Evolutionary conservation across 2,888 invertebrate species (phyloP).

Genomic region (Oxyteleia sp.): DNA sequence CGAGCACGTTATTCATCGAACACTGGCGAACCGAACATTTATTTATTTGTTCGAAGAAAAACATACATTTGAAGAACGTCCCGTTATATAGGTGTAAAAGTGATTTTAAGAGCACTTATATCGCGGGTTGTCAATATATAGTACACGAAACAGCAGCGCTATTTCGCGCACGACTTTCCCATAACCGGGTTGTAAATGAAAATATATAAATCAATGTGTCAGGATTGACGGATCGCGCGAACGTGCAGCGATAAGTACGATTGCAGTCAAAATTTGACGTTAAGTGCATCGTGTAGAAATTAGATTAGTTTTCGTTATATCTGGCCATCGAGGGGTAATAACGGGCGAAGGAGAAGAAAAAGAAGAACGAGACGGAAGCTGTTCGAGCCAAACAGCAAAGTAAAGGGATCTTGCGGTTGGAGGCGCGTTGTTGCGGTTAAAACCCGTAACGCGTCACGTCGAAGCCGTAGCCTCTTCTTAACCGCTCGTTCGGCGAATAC

Average conservation of each 20-base stretch:
- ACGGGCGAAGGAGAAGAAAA: conserved; percentile 75
- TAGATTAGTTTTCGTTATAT: conserved; percentile 69
- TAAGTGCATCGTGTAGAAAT: conserved; percentile 20
- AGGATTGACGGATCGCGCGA: conserved; percentile 2
- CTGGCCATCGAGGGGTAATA: conserved; percentile 78
- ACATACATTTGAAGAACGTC: conserved; percentile 16
- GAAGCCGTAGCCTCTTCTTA: conserved; percentile 83
- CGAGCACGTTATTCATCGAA: conserved; percentile 10
- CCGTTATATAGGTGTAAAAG: conserved; percentile 34
- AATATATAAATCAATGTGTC: conserved; percentile 20
- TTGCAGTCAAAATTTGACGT: neutral
- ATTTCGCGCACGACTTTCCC: conserved; percentile 25
- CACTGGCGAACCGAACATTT: conserved; percentile 7
- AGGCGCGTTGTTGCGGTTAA: conserved; percentile 86
- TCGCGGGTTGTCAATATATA: conserved; percentile 13
- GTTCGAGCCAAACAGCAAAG: conserved; percentile 79
- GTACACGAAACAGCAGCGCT: neutral
- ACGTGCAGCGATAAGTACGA: neutral
- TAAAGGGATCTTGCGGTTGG: conserved; percentile 85
- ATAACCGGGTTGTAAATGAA: conserved; percentile 28
- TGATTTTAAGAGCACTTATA: conserved; percentile 27
- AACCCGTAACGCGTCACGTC: conserved; percentile 85
- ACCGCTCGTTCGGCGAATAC: conserved; percentile 80
- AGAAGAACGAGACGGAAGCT: conserved; percentile 70
- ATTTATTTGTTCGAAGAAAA: conserved; percentile 39